Evolutionary conservation across 2,113 vertebrate species (phyloP).

Genomic region (western clawed frog (Xenopus tropicalis)): DNA sequence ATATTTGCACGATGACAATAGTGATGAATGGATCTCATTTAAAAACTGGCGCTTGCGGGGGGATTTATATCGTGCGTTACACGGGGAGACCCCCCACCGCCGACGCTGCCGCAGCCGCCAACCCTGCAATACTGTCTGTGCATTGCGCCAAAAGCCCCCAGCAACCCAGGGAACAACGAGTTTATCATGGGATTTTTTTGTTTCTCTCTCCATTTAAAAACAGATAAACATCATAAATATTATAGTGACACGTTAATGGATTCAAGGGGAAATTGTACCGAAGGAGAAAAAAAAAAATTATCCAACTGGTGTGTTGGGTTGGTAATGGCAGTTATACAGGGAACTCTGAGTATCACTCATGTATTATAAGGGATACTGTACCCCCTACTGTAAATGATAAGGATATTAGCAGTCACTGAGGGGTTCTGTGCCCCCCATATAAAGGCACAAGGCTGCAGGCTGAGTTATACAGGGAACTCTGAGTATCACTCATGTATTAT

Average conservation of each 20-base stretch:
- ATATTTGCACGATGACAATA: neutral
- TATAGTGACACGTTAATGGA: neutral
- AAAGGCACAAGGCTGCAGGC: too few species aligned
- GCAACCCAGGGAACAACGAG: neutral
- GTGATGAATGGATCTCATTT: neutral
- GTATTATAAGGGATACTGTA: too few species aligned
- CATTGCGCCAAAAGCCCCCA: neutral
- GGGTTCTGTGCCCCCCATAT: too few species aligned
- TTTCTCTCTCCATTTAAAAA: neutral
- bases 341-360: too few species aligned
- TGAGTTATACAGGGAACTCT: too few species aligned
- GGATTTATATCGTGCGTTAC: neutral
- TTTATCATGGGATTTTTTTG: neutral
- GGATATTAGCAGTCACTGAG: too few species aligned
- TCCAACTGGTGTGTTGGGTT: too few species aligned
- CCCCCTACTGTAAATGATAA: too few species aligned
- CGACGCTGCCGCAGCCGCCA: neutral
- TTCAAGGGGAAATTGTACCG: neutral
- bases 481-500: too few species aligned
- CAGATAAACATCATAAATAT: neutral
- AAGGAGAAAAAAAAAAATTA: too few species aligned
- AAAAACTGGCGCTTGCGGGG: too few species aligned
- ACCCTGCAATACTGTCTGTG: neutral
- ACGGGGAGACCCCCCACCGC: neutral
- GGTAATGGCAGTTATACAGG: too few species aligned